Conservation (phyloP, 1,140 invertebrate species). For the Sitobion miscanthi region DNA sequence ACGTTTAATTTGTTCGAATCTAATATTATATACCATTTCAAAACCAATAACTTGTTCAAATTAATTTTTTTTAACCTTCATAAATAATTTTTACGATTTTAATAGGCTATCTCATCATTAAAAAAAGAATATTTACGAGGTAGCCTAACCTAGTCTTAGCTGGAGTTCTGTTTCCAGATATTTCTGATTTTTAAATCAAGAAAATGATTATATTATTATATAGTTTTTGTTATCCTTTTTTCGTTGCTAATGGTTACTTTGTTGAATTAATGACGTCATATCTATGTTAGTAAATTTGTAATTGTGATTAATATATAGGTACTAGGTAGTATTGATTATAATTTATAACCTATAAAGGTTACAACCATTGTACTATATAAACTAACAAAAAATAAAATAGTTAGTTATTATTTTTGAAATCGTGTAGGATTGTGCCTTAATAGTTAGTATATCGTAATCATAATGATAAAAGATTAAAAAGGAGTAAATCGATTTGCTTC, state of each 20-base stretch:
- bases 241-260: conserved; percentile 36
- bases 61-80: neutral
- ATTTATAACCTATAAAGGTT: neutral
- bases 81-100: neutral
- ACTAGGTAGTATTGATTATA: conserved; percentile 7
- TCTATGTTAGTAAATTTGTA: neutral
- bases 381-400: neutral
- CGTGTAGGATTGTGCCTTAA: neutral
- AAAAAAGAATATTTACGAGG: neutral
- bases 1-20: too few relatives aligned
- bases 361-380: neutral
- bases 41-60: neutral
- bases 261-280: conserved; percentile 42
- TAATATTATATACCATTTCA: neutral
- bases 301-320: neutral
- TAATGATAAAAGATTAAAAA: neutral
- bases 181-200: neutral
- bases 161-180: neutral
- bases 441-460: neutral
- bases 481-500: neutral
- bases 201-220: neutral
- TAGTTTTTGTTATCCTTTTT: conserved; percentile 37
- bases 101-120: neutral
- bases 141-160: too few relatives aligned
- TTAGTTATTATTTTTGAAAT: neutral